Evolutionary conservation across 2,888 invertebrate genomes (phyloP).

Genomic region (Ennomos erosarius): DNA sequence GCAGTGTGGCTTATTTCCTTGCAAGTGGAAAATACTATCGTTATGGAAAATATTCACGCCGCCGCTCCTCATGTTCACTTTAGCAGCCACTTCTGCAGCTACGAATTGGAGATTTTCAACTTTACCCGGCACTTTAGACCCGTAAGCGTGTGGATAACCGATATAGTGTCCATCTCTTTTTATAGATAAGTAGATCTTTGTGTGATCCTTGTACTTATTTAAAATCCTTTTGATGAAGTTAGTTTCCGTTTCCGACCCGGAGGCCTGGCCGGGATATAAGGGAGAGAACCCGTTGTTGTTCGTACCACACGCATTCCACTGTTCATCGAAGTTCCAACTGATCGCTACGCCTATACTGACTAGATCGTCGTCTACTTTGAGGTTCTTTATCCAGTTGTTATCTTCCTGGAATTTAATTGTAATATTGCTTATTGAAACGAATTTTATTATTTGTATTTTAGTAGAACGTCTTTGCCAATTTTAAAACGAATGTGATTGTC

Average conservation of each 20-base stretch:
- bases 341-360: slow-evolving; percentile 68
- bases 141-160: slow-evolving; percentile 87
- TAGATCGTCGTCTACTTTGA: slow-evolving; percentile 45
- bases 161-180: slow-evolving; percentile 89
- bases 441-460: too few relatives aligned
- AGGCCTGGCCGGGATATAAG: slow-evolving; percentile 82
- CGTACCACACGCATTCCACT: slow-evolving; percentile 59
- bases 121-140: slow-evolving; percentile 39
- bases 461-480: too few relatives aligned
- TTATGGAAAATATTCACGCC: slow-evolving; percentile 62
- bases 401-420: slow-evolving; percentile 28
- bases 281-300: slow-evolving; percentile 53
- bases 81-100: slow-evolving; percentile 58
- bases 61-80: slow-evolving; percentile 65
- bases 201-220: slow-evolving; percentile 67
- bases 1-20: slow-evolving; percentile 58
- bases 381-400: slow-evolving; percentile 67
- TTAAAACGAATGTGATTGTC: too few relatives aligned
- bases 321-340: slow-evolving; percentile 67
- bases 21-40: slow-evolving; percentile 57
- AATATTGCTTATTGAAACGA: too few relatives aligned
- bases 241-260: slow-evolving; percentile 88
- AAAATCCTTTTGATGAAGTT: slow-evolving; percentile 84
- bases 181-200: slow-evolving; percentile 88
- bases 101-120: slow-evolving; percentile 41